phyloP scores from a whole-genome alignment of 2,797 vertebrate species.

The Brachyrhaphis roseni region DNA sequence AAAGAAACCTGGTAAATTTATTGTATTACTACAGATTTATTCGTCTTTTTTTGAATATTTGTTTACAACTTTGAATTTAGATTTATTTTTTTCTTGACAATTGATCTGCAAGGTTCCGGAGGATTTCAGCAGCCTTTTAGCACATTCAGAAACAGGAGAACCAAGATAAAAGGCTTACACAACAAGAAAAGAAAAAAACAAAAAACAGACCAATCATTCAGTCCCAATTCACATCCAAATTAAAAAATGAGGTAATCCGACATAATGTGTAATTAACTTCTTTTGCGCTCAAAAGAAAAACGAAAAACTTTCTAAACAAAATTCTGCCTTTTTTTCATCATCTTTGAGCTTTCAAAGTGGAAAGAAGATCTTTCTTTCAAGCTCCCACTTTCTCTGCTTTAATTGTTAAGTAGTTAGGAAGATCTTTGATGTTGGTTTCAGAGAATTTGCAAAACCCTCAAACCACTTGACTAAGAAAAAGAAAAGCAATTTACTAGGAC shows the following conservation, averaged over 20 bases:
- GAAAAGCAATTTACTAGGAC: conserved; percentile 58
- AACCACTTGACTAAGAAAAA: conserved; percentile 60
- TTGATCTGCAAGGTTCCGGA: conserved; percentile 8
- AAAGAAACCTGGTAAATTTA: background rate
- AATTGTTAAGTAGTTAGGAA: conserved; percentile 73
- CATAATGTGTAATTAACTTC: conserved; percentile 53
- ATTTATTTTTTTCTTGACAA: background rate
- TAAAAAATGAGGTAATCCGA: conserved; percentile 58
- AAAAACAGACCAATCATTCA: conserved; percentile 32
- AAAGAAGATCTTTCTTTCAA: conserved; percentile 59
- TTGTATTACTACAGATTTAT: background rate
- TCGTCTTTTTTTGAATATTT: background rate
- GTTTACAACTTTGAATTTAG: conserved; percentile 1
- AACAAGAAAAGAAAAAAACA: conserved; percentile 8
- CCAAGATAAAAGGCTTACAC: conserved; percentile 13
- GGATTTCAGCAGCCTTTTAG: conserved; percentile 28
- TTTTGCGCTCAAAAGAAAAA: conserved; percentile 48
- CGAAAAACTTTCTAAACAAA: conserved; percentile 55
- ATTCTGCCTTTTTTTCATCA: conserved; percentile 16
- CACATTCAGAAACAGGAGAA: conserved; percentile 41
- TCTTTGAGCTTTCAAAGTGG: conserved; percentile 65
- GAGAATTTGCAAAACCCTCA: conserved; percentile 60
- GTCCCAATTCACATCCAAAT: conserved; percentile 45
- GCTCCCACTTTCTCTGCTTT: conserved; percentile 50
- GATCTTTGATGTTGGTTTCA: conserved; percentile 77